A percentile compares a stretch with the other conserved stretches of the same genome.
phyloP scores from a whole-genome alignment of 53 echinoderm and acorn worm genomes.

The Arbacia lixula region DNA sequence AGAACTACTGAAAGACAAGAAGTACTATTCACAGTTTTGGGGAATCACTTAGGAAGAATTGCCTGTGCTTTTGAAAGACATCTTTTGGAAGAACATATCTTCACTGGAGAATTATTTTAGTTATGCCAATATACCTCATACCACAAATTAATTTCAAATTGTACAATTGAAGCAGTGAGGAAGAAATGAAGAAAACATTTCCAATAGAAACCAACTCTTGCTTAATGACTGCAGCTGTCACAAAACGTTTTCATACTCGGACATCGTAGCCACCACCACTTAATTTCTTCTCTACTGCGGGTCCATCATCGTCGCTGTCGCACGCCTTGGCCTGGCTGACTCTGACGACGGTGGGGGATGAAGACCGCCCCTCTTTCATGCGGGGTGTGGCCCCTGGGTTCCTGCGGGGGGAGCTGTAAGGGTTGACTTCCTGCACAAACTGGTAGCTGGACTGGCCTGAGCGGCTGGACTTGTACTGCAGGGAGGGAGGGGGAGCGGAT shows the following conservation, averaged over 20 bases:
- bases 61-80: too few relatives aligned
- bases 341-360: conserved; percentile 22
- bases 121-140: too few relatives aligned
- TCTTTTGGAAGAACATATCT: too few relatives aligned
- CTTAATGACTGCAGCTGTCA: too few relatives aligned
- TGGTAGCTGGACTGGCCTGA: conserved; percentile 71
- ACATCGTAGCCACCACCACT: conserved; percentile 34
- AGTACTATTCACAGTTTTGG: too few relatives aligned
- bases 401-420: conserved; percentile 54
- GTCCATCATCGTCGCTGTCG: conserved; percentile 48
- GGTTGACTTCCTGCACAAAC: conserved; percentile 76
- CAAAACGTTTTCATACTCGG: conserved; percentile 10
- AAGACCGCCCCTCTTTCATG: background rate
- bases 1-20: too few relatives aligned
- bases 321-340: conserved; percentile 12
- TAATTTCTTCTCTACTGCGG: conserved; percentile 33
- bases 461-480: conserved; percentile 74
- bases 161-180: too few relatives aligned
- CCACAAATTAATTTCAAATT: too few relatives aligned
- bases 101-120: too few relatives aligned
- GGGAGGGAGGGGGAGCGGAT: background rate
- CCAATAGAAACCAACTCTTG: too few relatives aligned
- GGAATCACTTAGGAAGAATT: too few relatives aligned
- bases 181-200: too few relatives aligned
- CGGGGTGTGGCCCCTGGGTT: conserved; percentile 23